Base-by-base conservation (phyloP, 2,797 vertebrate genomes). In the Muraenolepis orangiensis region DNA sequence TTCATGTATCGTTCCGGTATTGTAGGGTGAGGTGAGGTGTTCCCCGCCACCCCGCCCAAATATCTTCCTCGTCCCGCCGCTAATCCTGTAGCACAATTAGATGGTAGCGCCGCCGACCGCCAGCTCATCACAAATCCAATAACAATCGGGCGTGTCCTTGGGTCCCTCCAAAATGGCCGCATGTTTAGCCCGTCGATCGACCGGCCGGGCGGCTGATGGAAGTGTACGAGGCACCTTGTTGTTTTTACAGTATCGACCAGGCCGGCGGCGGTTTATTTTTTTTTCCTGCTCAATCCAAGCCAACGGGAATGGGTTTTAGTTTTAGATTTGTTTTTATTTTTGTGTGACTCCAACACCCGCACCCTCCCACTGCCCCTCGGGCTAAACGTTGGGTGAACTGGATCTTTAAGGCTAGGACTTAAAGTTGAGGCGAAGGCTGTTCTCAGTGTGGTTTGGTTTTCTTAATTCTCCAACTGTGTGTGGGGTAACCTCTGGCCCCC, bases 71-170 rank as follows among this genome's bases (percentile, higher is more conserved):
- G 23, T 64, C 57, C 10, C 14, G 74, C n/a, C n/a, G 36, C 79
- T 87, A 88, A 90, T 91, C 89, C 89, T 84, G 75, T 81, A 86
- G 86, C 78, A 86, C 89, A 92, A 92, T 93, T 92, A 89, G 86
- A 81, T 82, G 85, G 90, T 90, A 90, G 91, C 89, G 86, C 75
- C 3, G 81, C 84, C 83, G 83, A 82, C 87, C 91, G 90, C 88
- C 87, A 6, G 85, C 89, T 92, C 89, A 91, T 91, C 91, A 84
- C 88, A 92, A 92, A 91, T 91, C 91, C 93, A 93, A 94, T 93
- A 93, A 76, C 90, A 90, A 91, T 94, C 92, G 90, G 87, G 30
- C 76, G 75, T 88, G 92, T 92, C 92, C 92, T 94, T 94, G 92
- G 81, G n/a, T 69, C 84, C 81, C 23, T 69, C 84, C 81, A 85